Conservation (phyloP, 23 tunicate genomes). For the Corella eumyota region DNA sequence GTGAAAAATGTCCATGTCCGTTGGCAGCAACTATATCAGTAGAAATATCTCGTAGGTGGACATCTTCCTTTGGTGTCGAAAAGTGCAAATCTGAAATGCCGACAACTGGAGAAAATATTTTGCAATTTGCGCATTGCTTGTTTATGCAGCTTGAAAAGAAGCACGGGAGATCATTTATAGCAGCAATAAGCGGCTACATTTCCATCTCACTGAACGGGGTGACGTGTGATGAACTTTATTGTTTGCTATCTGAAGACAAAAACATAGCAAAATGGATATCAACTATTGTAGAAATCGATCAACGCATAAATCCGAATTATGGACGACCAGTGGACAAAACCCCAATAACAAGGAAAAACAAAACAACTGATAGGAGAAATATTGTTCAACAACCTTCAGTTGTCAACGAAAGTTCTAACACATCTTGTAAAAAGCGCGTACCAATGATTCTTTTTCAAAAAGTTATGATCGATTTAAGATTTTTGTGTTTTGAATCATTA, state of each 20-base stretch:
- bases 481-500: conserved; percentile 28
- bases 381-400: neutral
- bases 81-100: conserved; percentile 11
- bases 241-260: conserved; percentile 29
- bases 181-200: conserved; percentile 28
- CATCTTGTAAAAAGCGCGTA: neutral
- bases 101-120: conserved; percentile 13
- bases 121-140: conserved; percentile 17
- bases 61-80: conserved; percentile 7
- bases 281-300: neutral
- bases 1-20: conserved; percentile 16
- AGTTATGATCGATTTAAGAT: conserved; percentile 13
- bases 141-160: conserved; percentile 21
- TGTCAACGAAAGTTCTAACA: neutral
- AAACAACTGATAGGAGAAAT: neutral
- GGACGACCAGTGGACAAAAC: neutral
- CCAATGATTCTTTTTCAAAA: conserved; percentile 25
- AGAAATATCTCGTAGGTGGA: conserved; percentile 25
- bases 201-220: conserved; percentile 52
- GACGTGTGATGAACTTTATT: conserved; percentile 23
- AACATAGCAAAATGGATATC: conserved; percentile 23
- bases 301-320: neutral
- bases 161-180: conserved; percentile 34
- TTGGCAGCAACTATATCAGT: conserved; percentile 28
- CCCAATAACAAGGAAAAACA: neutral